Conservation (phyloP, 2,888 invertebrate species). For the Tenthredo scrophulariae region DNA sequence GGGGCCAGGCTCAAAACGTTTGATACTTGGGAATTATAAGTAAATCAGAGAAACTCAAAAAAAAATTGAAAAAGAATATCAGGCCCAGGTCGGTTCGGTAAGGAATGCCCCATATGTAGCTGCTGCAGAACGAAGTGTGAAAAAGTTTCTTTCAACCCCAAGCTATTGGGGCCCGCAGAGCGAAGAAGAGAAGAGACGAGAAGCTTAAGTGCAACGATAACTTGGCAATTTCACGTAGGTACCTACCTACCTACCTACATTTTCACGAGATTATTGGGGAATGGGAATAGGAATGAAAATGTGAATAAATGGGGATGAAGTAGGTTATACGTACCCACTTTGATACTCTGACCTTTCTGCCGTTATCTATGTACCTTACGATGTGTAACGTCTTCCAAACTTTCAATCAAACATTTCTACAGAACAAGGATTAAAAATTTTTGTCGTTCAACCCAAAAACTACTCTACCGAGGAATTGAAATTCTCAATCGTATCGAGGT, state of each 20-base stretch:
- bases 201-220: constrained; percentile 46
- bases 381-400: neutral
- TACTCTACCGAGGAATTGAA: neutral
- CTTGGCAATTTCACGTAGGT: constrained; percentile 37
- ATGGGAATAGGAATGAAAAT: neutral
- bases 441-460: neutral
- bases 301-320: neutral
- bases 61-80: too few relatives aligned
- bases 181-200: neutral
- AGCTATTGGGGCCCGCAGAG: neutral
- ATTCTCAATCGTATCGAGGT: neutral
- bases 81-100: too few relatives aligned
- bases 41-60: too few relatives aligned
- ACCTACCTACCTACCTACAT: constrained; percentile 13
- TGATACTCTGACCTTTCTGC: neutral
- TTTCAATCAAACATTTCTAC: neutral
- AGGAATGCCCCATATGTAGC: too few relatives aligned
- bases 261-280: constrained; percentile 12
- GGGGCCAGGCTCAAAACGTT: too few relatives aligned
- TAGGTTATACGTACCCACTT: neutral
- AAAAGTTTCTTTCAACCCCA: constrained; percentile 13
- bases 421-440: neutral
- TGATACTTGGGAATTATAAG: too few relatives aligned
- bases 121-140: neutral
- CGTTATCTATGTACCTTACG: neutral